Conservation (phyloP, 2,888 invertebrate species). For the Psylliodes chrysocephalus region DNA sequence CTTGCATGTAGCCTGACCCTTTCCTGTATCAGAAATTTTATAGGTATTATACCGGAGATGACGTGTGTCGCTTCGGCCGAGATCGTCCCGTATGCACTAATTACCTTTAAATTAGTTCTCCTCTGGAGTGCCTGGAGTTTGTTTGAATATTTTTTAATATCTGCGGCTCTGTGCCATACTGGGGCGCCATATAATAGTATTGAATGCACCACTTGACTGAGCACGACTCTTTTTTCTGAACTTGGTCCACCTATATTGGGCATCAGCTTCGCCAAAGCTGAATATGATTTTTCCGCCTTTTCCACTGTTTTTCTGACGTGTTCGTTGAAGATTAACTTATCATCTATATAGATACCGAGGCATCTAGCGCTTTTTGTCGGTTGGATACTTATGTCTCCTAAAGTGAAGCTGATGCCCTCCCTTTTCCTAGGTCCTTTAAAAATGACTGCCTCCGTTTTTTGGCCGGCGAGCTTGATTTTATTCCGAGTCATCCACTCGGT, state of each 20-base stretch:
- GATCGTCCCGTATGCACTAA: conserved; percentile 14
- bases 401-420: neutral
- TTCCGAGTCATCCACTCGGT: neutral
- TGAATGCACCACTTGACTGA: conserved; percentile 1
- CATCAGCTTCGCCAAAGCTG: neutral
- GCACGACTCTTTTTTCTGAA: neutral
- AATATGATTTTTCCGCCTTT: neutral
- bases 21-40: neutral
- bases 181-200: conserved; percentile 15
- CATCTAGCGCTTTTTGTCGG: neutral
- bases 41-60: neutral
- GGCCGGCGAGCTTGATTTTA: neutral
- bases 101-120: neutral
- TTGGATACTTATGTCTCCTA: neutral
- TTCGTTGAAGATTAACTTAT: neutral
- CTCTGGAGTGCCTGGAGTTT: neutral
- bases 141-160: neutral
- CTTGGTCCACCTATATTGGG: conserved; percentile 13
- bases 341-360: neutral
- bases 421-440: neutral
- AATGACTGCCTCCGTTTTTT: neutral
- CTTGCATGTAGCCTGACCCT: neutral
- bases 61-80: conserved; percentile 8
- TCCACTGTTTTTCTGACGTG: neutral
- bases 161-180: neutral